Evolutionary conservation across 2,888 invertebrate genomes (phyloP), one percentile per base, ranked within the genome.

Genomic region (Amphipyra tragopoginis): DNA sequence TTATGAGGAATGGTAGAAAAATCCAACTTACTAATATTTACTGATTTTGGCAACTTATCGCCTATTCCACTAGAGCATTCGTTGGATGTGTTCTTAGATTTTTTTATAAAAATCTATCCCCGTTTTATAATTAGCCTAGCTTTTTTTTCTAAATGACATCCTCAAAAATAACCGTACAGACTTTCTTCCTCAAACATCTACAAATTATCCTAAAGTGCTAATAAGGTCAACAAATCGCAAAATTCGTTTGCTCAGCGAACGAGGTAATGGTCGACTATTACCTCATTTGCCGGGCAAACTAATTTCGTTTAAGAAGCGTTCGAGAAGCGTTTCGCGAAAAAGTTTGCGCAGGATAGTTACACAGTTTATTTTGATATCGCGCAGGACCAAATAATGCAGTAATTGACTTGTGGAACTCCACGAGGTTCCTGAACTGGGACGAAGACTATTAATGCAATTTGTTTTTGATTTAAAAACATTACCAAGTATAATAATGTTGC

Each of bases 271-370:
- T 34, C 21, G 44, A 50, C 65, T 53, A 65, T 71, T 65, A 59
- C 49, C 68, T 72, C 59, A 53, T 71, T 65, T 65, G 29, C 53
- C 34, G 72, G 49, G 66, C 59, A 65, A 68, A 72, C 72, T 71
- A 71, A 69, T 65, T 71, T 68, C 40, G 58, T 52, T 71, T 65
- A 49, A 50, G 68, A 71, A 53, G 26, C 48, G 58, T 53, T 45
- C 38, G 52, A 52, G 33, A 44, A 53, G 38, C 49, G 13, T 58
- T 65, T 45, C 44, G 58, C 52, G 39, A 53, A 65, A 68, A 45
- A 49, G 13, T 36, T 45, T 45, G 45, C 3, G 33, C 40, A 13
- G 38, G 13, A 52, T 65, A 71, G 72, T 40, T 44, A 13, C 40
- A 50, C 29, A 40, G 21, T 63, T 38, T 50, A 66, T 69, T 62